Evolutionary conservation across 2,113 vertebrate genomes (phyloP).

Genomic region (Mobula hypostoma): DNA sequence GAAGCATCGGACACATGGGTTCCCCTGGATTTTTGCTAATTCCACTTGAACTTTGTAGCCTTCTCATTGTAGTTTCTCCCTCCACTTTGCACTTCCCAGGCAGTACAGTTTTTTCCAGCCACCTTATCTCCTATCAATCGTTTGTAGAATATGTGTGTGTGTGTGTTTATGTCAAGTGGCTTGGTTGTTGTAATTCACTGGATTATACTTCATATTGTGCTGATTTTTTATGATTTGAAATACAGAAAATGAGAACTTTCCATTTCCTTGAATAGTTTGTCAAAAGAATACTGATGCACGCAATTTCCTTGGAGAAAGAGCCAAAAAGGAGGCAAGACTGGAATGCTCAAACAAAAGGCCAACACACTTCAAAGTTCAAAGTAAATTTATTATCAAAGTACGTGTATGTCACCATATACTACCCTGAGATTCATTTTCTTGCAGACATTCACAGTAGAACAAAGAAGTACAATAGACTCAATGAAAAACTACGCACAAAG

Average conservation of each 20-base stretch:
- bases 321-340: too few relatives aligned
- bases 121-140: background rate
- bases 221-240: background rate
- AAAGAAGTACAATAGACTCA: too few relatives aligned
- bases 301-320: too few relatives aligned
- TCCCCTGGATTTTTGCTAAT: background rate
- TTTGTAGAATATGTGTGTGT: background rate
- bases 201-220: background rate
- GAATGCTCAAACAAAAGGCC: too few relatives aligned
- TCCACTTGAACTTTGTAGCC: background rate
- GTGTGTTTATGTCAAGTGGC: background rate
- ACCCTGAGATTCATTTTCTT: too few relatives aligned
- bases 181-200: background rate
- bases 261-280: background rate
- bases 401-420: too few relatives aligned
- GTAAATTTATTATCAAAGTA: too few relatives aligned
- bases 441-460: too few relatives aligned
- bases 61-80: background rate
- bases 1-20: background rate
- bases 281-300: background rate
- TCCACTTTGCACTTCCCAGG: background rate
- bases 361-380: too few relatives aligned
- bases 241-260: background rate
- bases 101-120: background rate
- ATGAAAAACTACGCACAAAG: too few relatives aligned